Conservation (phyloP, 1,140 invertebrate genomes). For the Olivierus martensii region DNA sequence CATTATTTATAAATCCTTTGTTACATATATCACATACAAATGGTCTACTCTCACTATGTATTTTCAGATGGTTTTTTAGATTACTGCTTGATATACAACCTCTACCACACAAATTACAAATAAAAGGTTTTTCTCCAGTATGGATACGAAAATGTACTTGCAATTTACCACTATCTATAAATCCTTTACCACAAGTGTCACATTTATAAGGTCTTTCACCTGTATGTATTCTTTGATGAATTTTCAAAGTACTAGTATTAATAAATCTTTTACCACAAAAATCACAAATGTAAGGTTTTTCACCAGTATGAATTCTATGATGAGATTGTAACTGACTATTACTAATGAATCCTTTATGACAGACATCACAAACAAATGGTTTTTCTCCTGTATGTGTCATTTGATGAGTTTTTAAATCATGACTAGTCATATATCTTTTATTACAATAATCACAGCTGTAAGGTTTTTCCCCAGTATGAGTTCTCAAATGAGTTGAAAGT, state of each 20-base stretch:
- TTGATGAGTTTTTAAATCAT: neutral
- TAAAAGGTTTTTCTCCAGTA: neutral
- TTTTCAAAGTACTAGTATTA: neutral
- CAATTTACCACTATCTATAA: neutral
- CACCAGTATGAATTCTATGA: slow-evolving; percentile 24
- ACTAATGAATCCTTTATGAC: neutral
- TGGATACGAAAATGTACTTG: neutral
- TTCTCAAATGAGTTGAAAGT: slow-evolving; percentile 50
- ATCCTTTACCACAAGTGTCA: neutral
- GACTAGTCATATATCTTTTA: neutral
- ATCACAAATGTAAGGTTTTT: neutral
- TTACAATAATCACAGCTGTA: slow-evolving; percentile 85
- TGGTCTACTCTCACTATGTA: neutral
- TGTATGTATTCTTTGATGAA: neutral
- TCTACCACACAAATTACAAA: slow-evolving; percentile 1
- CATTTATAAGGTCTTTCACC: neutral
- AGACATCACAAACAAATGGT: neutral
- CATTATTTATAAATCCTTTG: neutral
- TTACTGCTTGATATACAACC: neutral
- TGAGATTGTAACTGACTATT: neutral
- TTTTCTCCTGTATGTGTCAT: slow-evolving; percentile 22
- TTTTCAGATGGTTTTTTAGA: neutral
- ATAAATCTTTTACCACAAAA: neutral
- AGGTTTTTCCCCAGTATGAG: slow-evolving; percentile 71
- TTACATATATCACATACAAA: neutral